Conservation (phyloP, 2,797 vertebrate genomes). For the Macroramphosus scolopax region DNA sequence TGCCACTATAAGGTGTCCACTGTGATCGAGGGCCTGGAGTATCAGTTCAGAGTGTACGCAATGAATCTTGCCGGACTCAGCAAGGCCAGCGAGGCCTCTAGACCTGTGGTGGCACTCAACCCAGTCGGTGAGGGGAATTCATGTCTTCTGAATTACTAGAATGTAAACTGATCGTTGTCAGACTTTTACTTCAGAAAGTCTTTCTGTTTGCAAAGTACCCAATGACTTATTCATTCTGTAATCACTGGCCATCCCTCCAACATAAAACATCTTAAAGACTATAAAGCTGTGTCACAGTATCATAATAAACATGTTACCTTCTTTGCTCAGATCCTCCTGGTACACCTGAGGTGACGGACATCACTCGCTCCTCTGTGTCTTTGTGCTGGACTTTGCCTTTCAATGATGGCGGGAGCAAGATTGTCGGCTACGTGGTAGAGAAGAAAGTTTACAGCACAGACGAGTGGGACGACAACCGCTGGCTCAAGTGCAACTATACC, state of each 20-base stretch:
- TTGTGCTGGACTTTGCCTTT: conserved; percentile 90
- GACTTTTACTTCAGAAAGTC: too few species aligned
- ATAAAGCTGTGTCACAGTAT: background rate
- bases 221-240: too few species aligned
- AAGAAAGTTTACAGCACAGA: conserved; percentile 87
- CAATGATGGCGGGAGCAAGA: conserved; percentile 94
- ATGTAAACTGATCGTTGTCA: too few species aligned
- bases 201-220: too few species aligned
- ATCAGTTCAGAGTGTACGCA: conserved; percentile 96
- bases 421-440: conserved; percentile 92
- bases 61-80: conserved; percentile 96
- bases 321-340: conserved; percentile 86
- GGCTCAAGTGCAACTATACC: conserved; percentile 98
- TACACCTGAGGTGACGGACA: conserved; percentile 92
- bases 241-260: too few species aligned
- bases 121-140: conserved; percentile 90
- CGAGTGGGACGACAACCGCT: conserved; percentile 88
- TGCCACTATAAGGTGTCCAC: conserved; percentile 90
- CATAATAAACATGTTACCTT: background rate
- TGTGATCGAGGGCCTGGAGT: conserved; percentile 95
- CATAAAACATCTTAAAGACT: too few species aligned
- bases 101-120: conserved; percentile 91
- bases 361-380: conserved; percentile 89
- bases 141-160: too few species aligned
- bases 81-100: conserved; percentile 98